Evolutionary conservation across 2,797 vertebrate genomes (phyloP), one percentile per base, ranked within the genome.

Genomic region (Pogonophryne albipinna): DNA sequence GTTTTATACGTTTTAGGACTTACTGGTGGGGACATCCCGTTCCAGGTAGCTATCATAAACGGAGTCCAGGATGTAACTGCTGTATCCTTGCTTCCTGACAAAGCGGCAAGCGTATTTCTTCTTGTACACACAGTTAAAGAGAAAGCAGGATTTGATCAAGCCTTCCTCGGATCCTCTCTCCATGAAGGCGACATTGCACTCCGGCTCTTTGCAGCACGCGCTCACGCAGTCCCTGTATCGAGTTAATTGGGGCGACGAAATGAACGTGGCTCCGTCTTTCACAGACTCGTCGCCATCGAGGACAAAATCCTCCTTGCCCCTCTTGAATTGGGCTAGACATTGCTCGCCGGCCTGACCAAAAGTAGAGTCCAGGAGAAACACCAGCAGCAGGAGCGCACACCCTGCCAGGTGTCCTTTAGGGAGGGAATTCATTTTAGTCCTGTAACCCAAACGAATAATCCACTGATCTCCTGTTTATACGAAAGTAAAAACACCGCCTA

Each of bases 101-200:
- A 99, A 97, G 66, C 91, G 95, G 76, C 98, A 99, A 49, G 93
- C 97, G 12, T 98, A 98, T 70, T 91, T 90, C 80, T 96, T 91
- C 70, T 98, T 96, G 57, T 99, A 98, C 34, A 98, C 89, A 55
- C 98, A 99, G 82, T 97, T 89, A 50, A 99, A 94, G 16, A 98
- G 95, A 82, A 96, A 98, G 89, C 98, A 99, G 75, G 94, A 86
- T 0, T 60, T 88, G 82, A 97, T 78, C 12, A 8, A 12, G 5
- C 86, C 91, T 0, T 86, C 84, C 4, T 74, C 88, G 0, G 1
- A 67, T 10, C 12, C 80, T 13, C 80, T 83, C 88, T 98, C 94
- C 91, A 98, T 96, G 38, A 99, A 90, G 41, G 97, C 98, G 76
- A 99, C 88, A 63, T 98, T 99, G 80, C 98, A 99, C 23, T 20